Base-by-base conservation (phyloP, 2,113 vertebrate species). In the Acanthisitta chloris region DNA sequence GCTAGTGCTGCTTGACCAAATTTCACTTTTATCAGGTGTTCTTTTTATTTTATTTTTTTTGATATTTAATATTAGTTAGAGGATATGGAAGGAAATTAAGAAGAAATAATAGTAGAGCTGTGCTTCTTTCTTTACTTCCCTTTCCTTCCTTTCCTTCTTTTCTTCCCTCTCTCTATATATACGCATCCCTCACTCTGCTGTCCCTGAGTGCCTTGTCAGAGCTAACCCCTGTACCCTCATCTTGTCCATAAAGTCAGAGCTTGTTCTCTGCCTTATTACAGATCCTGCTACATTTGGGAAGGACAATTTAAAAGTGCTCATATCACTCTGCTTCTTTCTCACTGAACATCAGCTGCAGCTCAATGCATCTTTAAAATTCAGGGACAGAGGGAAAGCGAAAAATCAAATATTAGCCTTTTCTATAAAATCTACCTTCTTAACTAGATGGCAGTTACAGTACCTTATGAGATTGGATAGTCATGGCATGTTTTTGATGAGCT, bases 211-310 rank as follows among this genome's bases (percentile, higher is more conserved):
- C 43, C 20, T 51, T 45, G 12, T 49, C 51, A 69, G 72, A 69
- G 12, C 34, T 43, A 58, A 26, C 4, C 14, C 18, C 33, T 67
- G 10, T 6, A 55, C 4, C 34, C 14, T 51, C 2, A 51, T 20
- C 19, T 72, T 45, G 9, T 23, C 36, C 0, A 0, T 25, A 64
- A 57, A 2, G 17, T 28, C n/a, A 88, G 28, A 57, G 3, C 3
- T 83, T 73, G 21, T 3, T 69, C 14, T 67, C 88, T 61, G 33
- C 46, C 17, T 73, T 69, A 6, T 58, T 83, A 66, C 14, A 45
- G 46, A 26, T 36, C 25, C 45, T 81, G 46, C 54, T 2, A 28
- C 20, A 33, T 24, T 17, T 5, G 7, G 12, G 10, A 84, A 58
- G 6, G 17, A 40, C 59, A 36, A 67, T 72, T 43, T 26, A 18